Evolutionary conservation across 2,797 vertebrate genomes (phyloP), one percentile per base, ranked within the genome.

Genomic region (Notolepis coatsorum): DNA sequence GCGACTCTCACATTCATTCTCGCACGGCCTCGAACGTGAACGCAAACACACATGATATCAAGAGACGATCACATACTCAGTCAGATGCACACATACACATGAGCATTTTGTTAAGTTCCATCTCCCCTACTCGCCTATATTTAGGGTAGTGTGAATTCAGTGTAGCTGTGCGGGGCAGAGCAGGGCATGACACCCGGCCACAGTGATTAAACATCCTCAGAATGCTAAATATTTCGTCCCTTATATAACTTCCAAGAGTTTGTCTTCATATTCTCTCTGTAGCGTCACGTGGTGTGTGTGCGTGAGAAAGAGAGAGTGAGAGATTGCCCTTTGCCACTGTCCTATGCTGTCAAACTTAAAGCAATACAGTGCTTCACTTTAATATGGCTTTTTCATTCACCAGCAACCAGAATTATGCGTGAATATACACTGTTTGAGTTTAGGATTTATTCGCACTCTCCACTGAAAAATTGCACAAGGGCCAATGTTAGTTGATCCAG

Each of bases 191-290:
- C 60, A 68, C 68, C 49, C n/a, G n/a, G 61, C 24, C 13, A 17
- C 73, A 61, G 59, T 0, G 51, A 64, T n/a, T 47, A 50, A 42
- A 68, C 63, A 24, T 67, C 56, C 41, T 58, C 58, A 43, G 76
- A 81, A 82, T 81, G 66, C 60, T 51, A 71, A 82, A 82, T 71
- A 71, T 74, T 80, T 59, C 48, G 75, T 50, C 48, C 9, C 39
- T 75, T 66, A 46, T 69, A 58, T 75, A 71, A 76, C 61, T 49
- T 77, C 37, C 47, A 31, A 25, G 38, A n/a, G 37, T 41, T 13
- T 21, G 46, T 42, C 60, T 39, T 15, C 23, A 39, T 37, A 39
- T 43, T 59, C 46, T 56, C 41, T 37, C 49, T 49, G 45, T n/a
- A 49, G 28, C 47, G 64, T 64, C 47, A 46, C 41, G 55, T 54